These are phyloP conservation scores for Dryobates pubescens DNA, from an alignment of 2,797 vertebrate species.

Conservation along the genomic window DNA sequence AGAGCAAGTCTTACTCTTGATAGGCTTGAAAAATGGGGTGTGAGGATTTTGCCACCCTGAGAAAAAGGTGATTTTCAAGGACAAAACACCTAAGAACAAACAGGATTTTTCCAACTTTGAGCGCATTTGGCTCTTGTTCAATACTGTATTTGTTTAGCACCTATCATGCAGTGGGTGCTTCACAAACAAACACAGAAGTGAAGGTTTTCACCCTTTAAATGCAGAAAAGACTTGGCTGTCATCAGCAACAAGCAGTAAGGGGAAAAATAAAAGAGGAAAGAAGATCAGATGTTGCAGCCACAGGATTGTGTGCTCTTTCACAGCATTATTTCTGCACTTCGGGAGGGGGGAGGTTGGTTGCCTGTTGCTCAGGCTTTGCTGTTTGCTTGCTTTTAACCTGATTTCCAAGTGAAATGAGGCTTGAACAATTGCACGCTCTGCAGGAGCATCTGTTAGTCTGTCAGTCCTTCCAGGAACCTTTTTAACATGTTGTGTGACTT, in stretches of 20 bases:
- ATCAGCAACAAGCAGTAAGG: background rate
- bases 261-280: background rate
- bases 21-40: background rate
- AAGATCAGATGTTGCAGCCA: background rate
- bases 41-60: background rate
- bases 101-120: background rate
- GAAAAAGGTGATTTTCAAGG: background rate
- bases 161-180: background rate
- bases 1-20: background rate
- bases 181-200: background rate
- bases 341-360: background rate
- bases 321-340: background rate
- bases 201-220: background rate
- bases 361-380: background rate
- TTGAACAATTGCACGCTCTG: background rate
- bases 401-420: constrained; percentile 30
- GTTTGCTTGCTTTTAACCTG: background rate
- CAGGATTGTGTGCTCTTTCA: background rate
- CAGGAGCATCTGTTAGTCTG: constrained; percentile 21
- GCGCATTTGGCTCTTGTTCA: background rate
- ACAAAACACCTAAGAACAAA: background rate
- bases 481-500: background rate
- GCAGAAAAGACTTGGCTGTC: background rate
- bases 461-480: constrained; percentile 16
- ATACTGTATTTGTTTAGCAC: background rate